Evolutionary conservation across 2,113 vertebrate genomes (phyloP).

Genomic region (Nerophis lumbriciformis): DNA sequence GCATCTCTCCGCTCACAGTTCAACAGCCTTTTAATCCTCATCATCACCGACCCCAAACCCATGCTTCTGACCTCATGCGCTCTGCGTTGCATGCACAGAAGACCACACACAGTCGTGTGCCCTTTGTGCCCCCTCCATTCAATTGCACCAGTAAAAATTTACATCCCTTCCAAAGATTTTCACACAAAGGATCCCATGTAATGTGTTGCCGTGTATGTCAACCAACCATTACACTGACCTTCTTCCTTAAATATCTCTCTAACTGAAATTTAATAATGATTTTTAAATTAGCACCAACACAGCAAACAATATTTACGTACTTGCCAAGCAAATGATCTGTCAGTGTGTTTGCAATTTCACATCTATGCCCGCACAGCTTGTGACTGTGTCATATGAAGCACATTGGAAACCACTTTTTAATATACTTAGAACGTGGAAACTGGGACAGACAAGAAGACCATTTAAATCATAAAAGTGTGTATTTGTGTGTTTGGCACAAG

Average conservation of each 20-base stretch:
- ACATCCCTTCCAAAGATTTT: constrained; percentile 22
- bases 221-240: constrained; percentile 37
- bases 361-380: constrained; percentile 14
- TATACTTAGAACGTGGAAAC: constrained; percentile 37
- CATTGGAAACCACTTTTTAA: constrained; percentile 34
- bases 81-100: background rate
- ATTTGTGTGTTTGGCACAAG: constrained; percentile 13
- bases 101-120: constrained; percentile 6
- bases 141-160: constrained; percentile 31
- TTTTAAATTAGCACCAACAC: constrained; percentile 12
- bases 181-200: constrained; percentile 33
- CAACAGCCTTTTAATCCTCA: constrained; percentile 68
- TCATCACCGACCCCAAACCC: constrained; percentile 61
- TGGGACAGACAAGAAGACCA: constrained; percentile 37
- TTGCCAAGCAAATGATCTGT: constrained; percentile 11
- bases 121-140: constrained; percentile 35
- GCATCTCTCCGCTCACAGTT: constrained; percentile 46
- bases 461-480: constrained; percentile 24
- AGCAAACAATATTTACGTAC: constrained; percentile 16
- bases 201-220: constrained; percentile 42
- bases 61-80: constrained; percentile 39
- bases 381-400: constrained; percentile 30
- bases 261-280: constrained; percentile 39
- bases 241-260: constrained; percentile 20
- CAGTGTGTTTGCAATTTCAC: constrained; percentile 21